Evolutionary conservation across 2,113 vertebrate genomes (phyloP), one percentile per base, ranked within the genome.

Genomic region (Pipa parva): DNA sequence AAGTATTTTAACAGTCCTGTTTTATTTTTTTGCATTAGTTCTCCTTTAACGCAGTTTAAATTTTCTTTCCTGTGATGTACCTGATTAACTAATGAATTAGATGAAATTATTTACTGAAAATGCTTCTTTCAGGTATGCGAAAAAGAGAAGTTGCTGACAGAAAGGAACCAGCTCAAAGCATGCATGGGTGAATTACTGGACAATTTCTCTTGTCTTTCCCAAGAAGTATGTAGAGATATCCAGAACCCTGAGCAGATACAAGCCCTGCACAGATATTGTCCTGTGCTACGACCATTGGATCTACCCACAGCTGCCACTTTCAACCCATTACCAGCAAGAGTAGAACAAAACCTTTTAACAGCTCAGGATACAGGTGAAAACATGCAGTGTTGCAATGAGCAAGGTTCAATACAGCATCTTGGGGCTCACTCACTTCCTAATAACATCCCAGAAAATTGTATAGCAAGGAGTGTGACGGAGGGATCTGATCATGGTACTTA

Each of bases 171-270:
- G 74, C 85, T 99, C 85, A 97, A 99, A 80, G 94, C 93, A 0
- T 97, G 95, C 67, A 98, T 98, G 97, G 95, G 95, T 8, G 97
- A 99, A 79, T 89, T 99, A 73, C 84, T 95, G 85, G 97, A 99
- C 85, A 99, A 97, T 82, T 97, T 99, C 85, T 98, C 97, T 1
- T 99, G 97, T 74, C 88, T 99, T 78, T 97, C 95, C n/a, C 94
- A 98, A 85, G 97, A 99, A 82, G 95, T 99, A 75, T 98, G 93
- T 76, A 79, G 93, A 74, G 97, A 98, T 67, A 95, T 98, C 77
- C 95, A 96, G 85, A 98, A 92, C 79, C 93, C 94, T 0, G 97
- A 99, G 81, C 95, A 99, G 86, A 92, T 95, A 75, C 95, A 97
- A 86, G 94, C 94, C 24, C 83, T 98, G 62, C 92, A 97, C 77